phyloP scores from a whole-genome alignment of 1,140 invertebrate species.

The Cotesia chilonis region DNA sequence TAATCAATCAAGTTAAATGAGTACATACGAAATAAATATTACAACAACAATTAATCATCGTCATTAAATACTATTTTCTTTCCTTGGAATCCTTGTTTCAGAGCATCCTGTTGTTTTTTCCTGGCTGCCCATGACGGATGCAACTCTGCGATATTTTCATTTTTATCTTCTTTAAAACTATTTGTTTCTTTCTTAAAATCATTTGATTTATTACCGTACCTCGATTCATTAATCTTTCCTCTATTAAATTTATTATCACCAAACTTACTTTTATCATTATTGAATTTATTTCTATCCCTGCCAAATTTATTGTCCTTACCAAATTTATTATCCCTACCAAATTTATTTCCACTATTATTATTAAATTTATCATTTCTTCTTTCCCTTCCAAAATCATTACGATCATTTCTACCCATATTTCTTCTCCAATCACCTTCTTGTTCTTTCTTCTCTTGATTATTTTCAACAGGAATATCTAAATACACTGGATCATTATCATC shows the following conservation, averaged over 20 bases:
- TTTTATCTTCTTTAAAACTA: background rate
- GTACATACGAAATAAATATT: conserved; percentile 10
- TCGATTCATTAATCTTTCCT: background rate
- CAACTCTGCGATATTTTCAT: conserved; percentile 42
- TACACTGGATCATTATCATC: conserved; percentile 45
- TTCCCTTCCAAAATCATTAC: background rate
- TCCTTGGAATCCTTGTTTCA: conserved; percentile 57
- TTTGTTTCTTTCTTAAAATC: conserved; percentile 30
- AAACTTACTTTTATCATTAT: conserved; percentile 26
- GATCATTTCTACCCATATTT: conserved; percentile 22
- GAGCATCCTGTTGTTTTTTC: conserved; percentile 54
- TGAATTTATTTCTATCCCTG: conserved; percentile 21
- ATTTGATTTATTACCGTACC: conserved; percentile 11
- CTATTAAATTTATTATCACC: conserved; percentile 34
- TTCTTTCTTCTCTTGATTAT: conserved; percentile 8
- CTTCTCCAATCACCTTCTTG: conserved; percentile 20
- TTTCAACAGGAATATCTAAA: conserved; percentile 42
- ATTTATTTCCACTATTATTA: too few species aligned
- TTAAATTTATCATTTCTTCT: too few species aligned
- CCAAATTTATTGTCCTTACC: conserved; percentile 19
- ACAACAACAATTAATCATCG: conserved; percentile 21
- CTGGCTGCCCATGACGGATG: conserved; percentile 65
- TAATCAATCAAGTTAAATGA: conserved; percentile 10
- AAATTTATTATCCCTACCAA: too few species aligned
- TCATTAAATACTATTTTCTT: conserved; percentile 58